Evolutionary conservation across 2,113 vertebrate species (phyloP).

Genomic region (Macquaria ambigua): DNA sequence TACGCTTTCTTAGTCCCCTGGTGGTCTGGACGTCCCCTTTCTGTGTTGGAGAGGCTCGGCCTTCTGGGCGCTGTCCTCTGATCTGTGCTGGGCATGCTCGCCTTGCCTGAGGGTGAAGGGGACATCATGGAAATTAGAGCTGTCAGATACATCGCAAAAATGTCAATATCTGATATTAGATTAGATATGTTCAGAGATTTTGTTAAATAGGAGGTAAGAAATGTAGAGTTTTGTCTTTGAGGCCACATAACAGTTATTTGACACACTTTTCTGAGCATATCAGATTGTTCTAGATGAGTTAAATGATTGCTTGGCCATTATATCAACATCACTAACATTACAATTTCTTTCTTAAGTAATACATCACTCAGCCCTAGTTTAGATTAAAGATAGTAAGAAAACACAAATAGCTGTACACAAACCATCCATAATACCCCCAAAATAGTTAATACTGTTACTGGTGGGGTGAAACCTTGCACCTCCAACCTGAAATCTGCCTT

Average conservation of each 20-base stretch:
- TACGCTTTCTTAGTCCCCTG: slow-evolving; percentile 73
- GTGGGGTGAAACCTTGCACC: neutral
- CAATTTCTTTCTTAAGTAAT: neutral
- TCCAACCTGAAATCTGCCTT: neutral
- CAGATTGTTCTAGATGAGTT: neutral
- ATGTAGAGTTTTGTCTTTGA: neutral
- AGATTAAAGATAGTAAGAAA: neutral
- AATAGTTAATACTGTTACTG: neutral
- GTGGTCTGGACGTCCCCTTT: slow-evolving; percentile 75
- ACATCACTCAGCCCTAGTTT: neutral
- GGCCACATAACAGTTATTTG: neutral
- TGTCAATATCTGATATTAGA: neutral
- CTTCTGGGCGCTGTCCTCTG: slow-evolving; percentile 77
- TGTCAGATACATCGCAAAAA: neutral
- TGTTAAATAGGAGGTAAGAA: neutral
- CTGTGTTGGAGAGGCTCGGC: slow-evolving; percentile 30
- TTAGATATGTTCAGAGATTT: neutral
- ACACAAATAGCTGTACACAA: neutral
- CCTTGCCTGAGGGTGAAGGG: slow-evolving; percentile 71
- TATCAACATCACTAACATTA: neutral
- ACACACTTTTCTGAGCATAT: neutral
- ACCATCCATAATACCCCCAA: neutral
- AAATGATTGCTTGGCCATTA: neutral
- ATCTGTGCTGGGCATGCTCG: slow-evolving; percentile 44
- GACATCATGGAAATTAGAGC: slow-evolving; percentile 17